Evolutionary conservation across 1,140 invertebrate species (phyloP), one percentile per base, ranked within the genome.

Genomic region (Cardiocondyla obscurior): DNA sequence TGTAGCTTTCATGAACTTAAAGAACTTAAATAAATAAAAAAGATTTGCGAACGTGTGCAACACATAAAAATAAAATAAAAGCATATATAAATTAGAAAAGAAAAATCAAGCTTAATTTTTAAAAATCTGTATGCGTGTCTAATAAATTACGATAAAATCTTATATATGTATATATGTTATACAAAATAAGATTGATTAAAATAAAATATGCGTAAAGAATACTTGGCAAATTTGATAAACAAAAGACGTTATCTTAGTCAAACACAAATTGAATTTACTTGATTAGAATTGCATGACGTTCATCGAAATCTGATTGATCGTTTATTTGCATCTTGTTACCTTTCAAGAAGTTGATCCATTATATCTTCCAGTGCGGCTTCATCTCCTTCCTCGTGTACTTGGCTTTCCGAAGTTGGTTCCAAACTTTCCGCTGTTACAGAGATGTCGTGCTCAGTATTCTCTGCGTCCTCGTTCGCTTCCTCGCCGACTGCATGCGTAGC

Each of bases 321-420:
- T 83, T 58, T 25, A 81, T 84, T 74, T 73, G 7, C 39, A 42
- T 82, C 65, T 90, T n/a, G 62, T 90, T 94, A 94, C 91, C 95
- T 94, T 83, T 96, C 96, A 1, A 97, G 92, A 55, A 97, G 92
- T 49, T 96, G 96, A 90, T 96, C 96, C 94, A 97, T 95, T 8
- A 97, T 96, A 86, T 96, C 95, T 60, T 96, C 96, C 10, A 97
- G 90, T 1, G 94, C 95, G 28, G 92, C 93, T 72, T 95, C 94
- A 73, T 95, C 95, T n/a, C 93, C 94, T 55, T 94, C 94, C 62
- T 95, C 94, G 42, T 94, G 93, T 12, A 92, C 91, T 33, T 94
- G 95, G 60, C 94, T 93, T 82, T 95, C 95, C 1, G 95, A 94
- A 8, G 94, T 95, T 1, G 94, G 94, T 69, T 95, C 95, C 0